A percentile compares a stretch with the other conserved stretches of the same genome.
These are phyloP conservation scores for Diadophis punctatus DNA, from an alignment of 2,113 vertebrate genomes.

Conservation along the genomic window DNA sequence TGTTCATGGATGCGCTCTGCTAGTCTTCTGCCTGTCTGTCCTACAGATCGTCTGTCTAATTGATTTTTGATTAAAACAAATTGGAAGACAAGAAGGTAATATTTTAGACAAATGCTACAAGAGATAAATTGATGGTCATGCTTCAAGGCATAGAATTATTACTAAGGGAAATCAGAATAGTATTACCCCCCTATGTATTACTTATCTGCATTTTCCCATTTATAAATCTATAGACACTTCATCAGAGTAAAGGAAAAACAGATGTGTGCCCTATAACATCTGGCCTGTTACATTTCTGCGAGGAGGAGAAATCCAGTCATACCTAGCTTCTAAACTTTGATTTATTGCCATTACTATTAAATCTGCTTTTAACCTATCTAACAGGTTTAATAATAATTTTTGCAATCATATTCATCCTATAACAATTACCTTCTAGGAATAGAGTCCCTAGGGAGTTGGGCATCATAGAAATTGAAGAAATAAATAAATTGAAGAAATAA, in stretches of 20 bases:
- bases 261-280: background rate
- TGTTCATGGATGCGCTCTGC: background rate
- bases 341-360: background rate
- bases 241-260: background rate
- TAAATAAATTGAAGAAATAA: no score
- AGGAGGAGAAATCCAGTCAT: background rate
- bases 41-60: background rate
- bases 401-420: background rate
- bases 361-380: background rate
- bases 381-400: background rate
- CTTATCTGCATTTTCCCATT: slow-evolving; percentile 1
- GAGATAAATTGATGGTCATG: slow-evolving; percentile 5
- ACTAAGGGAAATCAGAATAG: slow-evolving; percentile 1
- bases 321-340: background rate
- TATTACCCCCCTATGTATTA: background rate
- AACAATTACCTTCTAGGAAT: slow-evolving; percentile 1
- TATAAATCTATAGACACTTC: background rate
- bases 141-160: slow-evolving; percentile 7
- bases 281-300: background rate
- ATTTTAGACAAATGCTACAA: slow-evolving; percentile 1
- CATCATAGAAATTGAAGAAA: no score
- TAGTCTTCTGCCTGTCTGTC: background rate
- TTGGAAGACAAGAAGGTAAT: background rate
- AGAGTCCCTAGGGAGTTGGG: no score
- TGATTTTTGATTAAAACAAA: slow-evolving; percentile 6